These are phyloP conservation scores for Rhinoderma darwinii DNA, from an alignment of 2,113 vertebrate species.

Conservation along the genomic window DNA sequence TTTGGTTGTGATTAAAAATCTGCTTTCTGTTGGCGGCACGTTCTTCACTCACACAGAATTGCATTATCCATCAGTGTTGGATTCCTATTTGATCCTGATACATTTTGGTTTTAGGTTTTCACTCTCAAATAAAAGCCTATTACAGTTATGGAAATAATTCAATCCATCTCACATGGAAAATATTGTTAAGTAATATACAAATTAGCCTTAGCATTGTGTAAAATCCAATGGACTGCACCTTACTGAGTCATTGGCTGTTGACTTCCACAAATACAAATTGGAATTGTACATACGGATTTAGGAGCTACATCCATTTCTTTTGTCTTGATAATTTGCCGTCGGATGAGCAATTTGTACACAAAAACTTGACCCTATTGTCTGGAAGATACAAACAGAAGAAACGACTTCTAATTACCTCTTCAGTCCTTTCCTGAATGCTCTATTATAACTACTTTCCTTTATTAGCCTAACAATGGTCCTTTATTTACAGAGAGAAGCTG, in stretches of 20 bases:
- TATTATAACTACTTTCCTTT: neutral
- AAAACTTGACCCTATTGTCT: neutral
- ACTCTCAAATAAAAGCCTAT: neutral
- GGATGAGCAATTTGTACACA: neutral
- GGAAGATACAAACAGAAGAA: neutral
- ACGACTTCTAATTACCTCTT: neutral
- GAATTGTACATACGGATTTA: neutral
- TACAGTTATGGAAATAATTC: neutral
- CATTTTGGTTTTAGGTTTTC: neutral
- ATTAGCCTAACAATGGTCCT: neutral
- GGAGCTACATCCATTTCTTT: neutral
- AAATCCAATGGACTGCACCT: neutral
- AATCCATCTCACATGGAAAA: neutral
- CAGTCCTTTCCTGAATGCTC: neutral
- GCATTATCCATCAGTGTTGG: slow-evolving; percentile 32
- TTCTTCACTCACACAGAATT: slow-evolving; percentile 30
- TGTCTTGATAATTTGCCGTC: neutral
- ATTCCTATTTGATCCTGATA: slow-evolving; percentile 7
- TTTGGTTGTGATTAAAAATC: slow-evolving; percentile 59
- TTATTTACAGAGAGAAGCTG: neutral
- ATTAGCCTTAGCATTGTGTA: neutral
- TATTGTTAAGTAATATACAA: neutral
- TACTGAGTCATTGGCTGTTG: neutral
- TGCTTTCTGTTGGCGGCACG: slow-evolving; percentile 40
- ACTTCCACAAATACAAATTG: neutral